Percentiles rank a stretch among this genome's conserved stretches.
Evolutionary conservation across 2,888 invertebrate genomes (phyloP).

Genomic region (Aethes cnicana): DNA sequence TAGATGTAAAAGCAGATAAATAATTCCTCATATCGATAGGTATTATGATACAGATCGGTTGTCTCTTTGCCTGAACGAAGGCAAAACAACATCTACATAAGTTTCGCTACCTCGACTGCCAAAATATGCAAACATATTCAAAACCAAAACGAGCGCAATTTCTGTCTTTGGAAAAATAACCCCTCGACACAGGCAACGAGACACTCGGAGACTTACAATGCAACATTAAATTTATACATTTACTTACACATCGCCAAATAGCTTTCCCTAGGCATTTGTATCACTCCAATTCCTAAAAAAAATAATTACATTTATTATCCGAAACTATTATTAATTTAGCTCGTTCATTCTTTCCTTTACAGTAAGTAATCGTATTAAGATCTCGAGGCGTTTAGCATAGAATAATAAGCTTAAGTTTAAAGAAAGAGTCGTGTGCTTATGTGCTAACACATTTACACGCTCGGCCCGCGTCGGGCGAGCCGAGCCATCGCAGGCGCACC

Average conservation of each 20-base stretch:
- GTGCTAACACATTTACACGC: slow-evolving; percentile 3
- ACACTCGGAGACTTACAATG: slow-evolving; percentile 57
- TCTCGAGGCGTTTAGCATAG: slow-evolving; percentile 46
- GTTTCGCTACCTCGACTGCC: slow-evolving; percentile 3
- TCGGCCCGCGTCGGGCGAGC: background rate
- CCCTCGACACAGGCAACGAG: slow-evolving; percentile 50
- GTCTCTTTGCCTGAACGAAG: slow-evolving; percentile 56
- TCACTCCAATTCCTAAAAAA: slow-evolving; percentile 64
- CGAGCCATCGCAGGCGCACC: background rate
- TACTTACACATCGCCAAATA: slow-evolving; percentile 72
- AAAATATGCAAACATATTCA: slow-evolving; percentile 2
- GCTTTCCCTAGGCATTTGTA: slow-evolving; percentile 61
- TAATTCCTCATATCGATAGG: slow-evolving; percentile 67
- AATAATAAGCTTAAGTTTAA: slow-evolving; percentile 32
- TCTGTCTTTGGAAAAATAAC: slow-evolving; percentile 13
- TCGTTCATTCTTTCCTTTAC: slow-evolving; percentile 49
- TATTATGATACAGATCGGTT: slow-evolving; percentile 60
- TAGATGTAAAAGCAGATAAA: slow-evolving; percentile 76
- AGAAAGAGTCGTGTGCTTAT: slow-evolving; percentile 11
- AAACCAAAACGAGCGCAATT: slow-evolving; percentile 24
- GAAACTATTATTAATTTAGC: slow-evolving; percentile 49
- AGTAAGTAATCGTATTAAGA: slow-evolving; percentile 46
- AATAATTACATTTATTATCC: slow-evolving; percentile 61
- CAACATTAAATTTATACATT: slow-evolving; percentile 76
- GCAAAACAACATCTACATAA: slow-evolving; percentile 5